Conservation (phyloP, 2,888 invertebrate species). For the Aethes cnicana region DNA sequence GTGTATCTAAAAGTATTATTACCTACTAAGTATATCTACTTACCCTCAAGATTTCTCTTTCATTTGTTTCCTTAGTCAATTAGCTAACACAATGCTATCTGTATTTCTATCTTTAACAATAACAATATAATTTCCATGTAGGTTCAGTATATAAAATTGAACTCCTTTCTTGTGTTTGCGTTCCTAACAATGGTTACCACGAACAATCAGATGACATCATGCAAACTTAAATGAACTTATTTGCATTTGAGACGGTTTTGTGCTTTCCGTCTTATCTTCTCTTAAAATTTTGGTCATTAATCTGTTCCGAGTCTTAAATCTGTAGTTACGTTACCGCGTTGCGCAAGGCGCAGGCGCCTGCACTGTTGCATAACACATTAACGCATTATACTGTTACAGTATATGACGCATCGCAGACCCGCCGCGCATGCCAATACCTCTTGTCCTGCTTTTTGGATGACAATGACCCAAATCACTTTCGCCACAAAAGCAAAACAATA, state of each 20-base stretch:
- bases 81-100: slow-evolving; percentile 33
- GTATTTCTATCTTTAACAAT: slow-evolving; percentile 37
- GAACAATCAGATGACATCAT: neutral
- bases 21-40: no score
- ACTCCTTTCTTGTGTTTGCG: no score
- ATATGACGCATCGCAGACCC: slow-evolving; percentile 67
- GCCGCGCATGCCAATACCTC: slow-evolving; percentile 54
- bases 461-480: slow-evolving; percentile 72
- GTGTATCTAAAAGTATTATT: no score
- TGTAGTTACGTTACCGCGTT: slow-evolving; percentile 29
- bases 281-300: slow-evolving; percentile 10
- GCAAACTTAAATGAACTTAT: neutral
- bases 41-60: slow-evolving; percentile 36
- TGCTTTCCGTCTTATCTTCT: neutral
- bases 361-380: slow-evolving; percentile 61
- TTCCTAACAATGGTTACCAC: no score
- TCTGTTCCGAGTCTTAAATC: slow-evolving; percentile 16
- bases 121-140: neutral
- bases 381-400: slow-evolving; percentile 54
- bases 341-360: slow-evolving; percentile 55
- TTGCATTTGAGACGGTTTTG: no score
- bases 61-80: slow-evolving; percentile 30
- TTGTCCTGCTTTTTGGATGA: slow-evolving; percentile 64
- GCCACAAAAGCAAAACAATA: slow-evolving; percentile 66
- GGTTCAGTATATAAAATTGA: no score